Conservation (phyloP, 2,888 invertebrate genomes). For the Cosmopolites sordidus region DNA sequence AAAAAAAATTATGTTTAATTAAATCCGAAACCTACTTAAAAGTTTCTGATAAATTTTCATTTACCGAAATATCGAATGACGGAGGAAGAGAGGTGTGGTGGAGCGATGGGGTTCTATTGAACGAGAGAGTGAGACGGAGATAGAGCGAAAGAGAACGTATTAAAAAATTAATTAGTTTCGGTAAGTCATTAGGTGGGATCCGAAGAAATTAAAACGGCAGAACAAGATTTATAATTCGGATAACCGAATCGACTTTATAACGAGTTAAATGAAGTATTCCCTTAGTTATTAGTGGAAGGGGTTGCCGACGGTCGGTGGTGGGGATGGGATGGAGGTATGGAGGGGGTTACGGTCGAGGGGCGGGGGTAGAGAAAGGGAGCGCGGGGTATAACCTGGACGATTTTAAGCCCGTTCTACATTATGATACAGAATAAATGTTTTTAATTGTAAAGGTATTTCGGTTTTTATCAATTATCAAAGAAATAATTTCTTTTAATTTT, state of each 20-base stretch:
- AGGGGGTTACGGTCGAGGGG: conserved; percentile 5
- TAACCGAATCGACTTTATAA: conserved; percentile 26
- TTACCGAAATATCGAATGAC: conserved; percentile 6
- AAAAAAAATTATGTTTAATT: conserved; percentile 17
- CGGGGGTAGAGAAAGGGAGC: not conserved
- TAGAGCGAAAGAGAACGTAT: conserved; percentile 5
- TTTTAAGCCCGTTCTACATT: too few species aligned
- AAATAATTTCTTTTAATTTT: too few species aligned
- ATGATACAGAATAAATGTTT: not conserved
- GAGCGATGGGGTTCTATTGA: too few species aligned
- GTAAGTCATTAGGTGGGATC: conserved; percentile 25
- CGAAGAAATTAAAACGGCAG: conserved; percentile 24
- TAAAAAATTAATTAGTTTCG: conserved; percentile 29
- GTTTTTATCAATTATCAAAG: too few species aligned
- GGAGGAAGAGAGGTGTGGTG: too few species aligned
- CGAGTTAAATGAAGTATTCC: conserved; percentile 25
- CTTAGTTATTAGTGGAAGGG: conserved; percentile 17
- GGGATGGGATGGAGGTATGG: conserved; percentile 3
- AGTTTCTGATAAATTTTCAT: conserved; percentile 23
- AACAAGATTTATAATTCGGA: conserved; percentile 28
- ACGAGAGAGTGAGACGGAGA: not conserved
- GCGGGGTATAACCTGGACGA: not conserved
- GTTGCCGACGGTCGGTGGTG: not conserved
- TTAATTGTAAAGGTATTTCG: too few species aligned
- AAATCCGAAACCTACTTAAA: conserved; percentile 23